These are phyloP conservation scores for Rugalucina vietnamica DNA, from an alignment of 2,888 invertebrate species.

Conservation along the genomic window DNA sequence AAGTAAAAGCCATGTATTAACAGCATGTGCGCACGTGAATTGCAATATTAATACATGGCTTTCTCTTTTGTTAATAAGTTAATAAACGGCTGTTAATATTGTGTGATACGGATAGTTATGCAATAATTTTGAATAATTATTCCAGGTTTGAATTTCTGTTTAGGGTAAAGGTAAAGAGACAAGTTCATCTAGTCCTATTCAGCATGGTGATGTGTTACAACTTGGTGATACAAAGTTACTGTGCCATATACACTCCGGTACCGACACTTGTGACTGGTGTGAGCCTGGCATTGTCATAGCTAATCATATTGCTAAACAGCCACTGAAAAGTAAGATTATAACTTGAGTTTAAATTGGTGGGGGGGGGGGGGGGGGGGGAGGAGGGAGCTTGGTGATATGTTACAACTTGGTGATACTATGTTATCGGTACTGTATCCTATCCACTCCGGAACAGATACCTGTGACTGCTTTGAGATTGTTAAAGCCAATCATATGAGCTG, in stretches of 20 bases:
- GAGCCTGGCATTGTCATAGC: conserved; percentile 90
- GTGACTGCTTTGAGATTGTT: conserved; percentile 92
- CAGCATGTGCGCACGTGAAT: no score
- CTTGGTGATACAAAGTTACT: conserved; percentile 85
- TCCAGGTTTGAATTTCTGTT: no score
- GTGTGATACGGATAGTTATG: no score
- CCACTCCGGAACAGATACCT: conserved; percentile 94
- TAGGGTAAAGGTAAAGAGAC: conserved; percentile 52
- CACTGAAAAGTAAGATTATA: conserved; percentile 45
- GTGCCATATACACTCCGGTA: conserved; percentile 90
- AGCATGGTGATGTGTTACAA: conserved; percentile 88
- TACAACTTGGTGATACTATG: conserved; percentile 86
- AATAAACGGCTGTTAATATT: no score
- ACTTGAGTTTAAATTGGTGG: no score
- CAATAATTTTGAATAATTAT: no score
- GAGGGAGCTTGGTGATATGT: conserved; percentile 87
- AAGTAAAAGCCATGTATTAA: no score
- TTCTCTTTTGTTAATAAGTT: no score
- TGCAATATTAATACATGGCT: no score
- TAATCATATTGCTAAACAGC: conserved; percentile 51
- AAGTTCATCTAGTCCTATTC: conserved; percentile 83
- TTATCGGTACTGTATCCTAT: conserved; percentile 85
- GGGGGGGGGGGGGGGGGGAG: no score
- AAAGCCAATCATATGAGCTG: conserved; percentile 74
- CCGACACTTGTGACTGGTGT: conserved; percentile 95